Evolutionary conservation across 2,888 invertebrate genomes (phyloP), one percentile per base, ranked within the genome.

Genomic region (Mimas tiliae): DNA sequence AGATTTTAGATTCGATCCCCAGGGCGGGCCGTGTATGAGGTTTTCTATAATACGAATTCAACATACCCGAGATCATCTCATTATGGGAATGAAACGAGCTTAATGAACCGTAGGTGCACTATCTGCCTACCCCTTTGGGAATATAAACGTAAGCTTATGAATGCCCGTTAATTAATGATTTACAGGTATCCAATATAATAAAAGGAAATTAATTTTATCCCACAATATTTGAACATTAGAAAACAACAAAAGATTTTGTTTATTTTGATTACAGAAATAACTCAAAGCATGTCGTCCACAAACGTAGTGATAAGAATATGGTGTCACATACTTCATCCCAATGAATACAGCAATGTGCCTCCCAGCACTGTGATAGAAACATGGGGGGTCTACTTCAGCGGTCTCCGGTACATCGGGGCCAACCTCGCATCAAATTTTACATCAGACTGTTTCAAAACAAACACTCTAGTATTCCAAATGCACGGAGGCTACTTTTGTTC

Each of bases 311-410:
- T 94, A 58, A 78, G 94, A 33, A 89, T 94, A 74, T 94, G 94
- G 94, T 89, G 93, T 78, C 94, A 93, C 70, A 74, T 84, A 0
- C 68, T 88, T 19, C 76, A 82, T 52, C 78, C 79, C 1, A 76
- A 70, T 34, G 82, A 85, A 0, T 77, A 80, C 0, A 71, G 65
- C 4, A 77, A 79, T 1, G 74, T 74, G 48, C 73, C 80, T 0
- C 90, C 92, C 62, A 96, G 97, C 79, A 89, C 92, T 11, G 92
- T 96, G 55, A 89, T 97, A 14, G 95, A 97, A 76, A 96, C 97
- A 1, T 98, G 98, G 97, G 96, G 96, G 1, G 95, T 98, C 6
- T 96, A 97, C 79, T 96, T 98, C 78, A 96, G 96, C 67, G 98
- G 98, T 0, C 93, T 98, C 14, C 94, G 96, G 65, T 97, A 96